A percentile compares a stretch with the other conserved stretches of the same genome.
phyloP scores from a whole-genome alignment of 2,113 vertebrate genomes.

The Garra rufa region DNA sequence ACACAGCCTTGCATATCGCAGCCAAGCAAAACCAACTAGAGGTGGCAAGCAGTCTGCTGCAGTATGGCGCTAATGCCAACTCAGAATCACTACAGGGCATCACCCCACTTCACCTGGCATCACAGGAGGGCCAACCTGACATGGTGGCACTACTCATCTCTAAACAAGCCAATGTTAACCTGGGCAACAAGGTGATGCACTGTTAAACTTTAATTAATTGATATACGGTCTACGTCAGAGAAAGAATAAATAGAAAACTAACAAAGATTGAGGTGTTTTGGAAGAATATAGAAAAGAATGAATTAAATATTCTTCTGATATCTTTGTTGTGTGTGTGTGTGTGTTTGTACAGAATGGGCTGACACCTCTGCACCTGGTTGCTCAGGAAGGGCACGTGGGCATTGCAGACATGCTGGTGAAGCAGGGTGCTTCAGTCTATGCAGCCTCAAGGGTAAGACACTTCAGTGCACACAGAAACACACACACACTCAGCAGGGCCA shows the following conservation, averaged over 20 bases:
- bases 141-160: conserved; percentile 92
- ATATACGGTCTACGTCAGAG: neutral
- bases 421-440: conserved; percentile 87
- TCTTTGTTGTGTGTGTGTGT: conserved; percentile 4
- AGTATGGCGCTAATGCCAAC: conserved; percentile 88
- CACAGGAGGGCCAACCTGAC: conserved; percentile 90
- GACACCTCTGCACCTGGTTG: conserved; percentile 93
- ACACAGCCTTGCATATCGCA: conserved; percentile 93
- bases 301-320: neutral
- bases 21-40: conserved; percentile 97
- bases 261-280: neutral
- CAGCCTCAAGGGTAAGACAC: conserved; percentile 85
- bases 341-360: conserved; percentile 83
- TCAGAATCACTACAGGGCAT: conserved; percentile 90
- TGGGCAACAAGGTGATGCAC: conserved; percentile 89
- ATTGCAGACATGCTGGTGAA: conserved; percentile 92
- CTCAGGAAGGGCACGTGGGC: conserved; percentile 92
- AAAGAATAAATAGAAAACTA: neutral
- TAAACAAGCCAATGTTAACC: conserved; percentile 90
- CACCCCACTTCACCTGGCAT: conserved; percentile 92
- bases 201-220: neutral
- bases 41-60: conserved; percentile 88
- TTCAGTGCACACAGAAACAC: conserved; percentile 19
- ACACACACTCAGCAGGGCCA: conserved; percentile 17
- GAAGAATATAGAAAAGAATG: neutral